These are phyloP conservation scores for Dallia pectoralis DNA, from an alignment of 2,797 vertebrate genomes.

Conservation along the genomic window DNA sequence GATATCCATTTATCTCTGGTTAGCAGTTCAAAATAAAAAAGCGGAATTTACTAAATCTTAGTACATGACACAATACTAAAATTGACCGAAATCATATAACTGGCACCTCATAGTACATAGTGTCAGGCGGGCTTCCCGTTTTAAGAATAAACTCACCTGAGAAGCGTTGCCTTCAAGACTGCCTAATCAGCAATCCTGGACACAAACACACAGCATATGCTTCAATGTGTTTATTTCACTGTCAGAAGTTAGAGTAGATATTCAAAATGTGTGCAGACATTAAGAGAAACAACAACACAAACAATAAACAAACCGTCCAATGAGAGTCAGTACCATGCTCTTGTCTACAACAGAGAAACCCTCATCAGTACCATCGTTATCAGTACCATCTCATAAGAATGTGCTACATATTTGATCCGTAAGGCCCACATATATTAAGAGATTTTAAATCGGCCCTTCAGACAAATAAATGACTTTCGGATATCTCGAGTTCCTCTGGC, in stretches of 20 bases:
- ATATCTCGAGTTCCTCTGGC: constrained; percentile 12
- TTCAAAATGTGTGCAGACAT: constrained; percentile 34
- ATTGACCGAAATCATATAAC: too few relatives aligned
- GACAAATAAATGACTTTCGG: constrained; percentile 26
- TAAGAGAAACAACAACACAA: constrained; percentile 43
- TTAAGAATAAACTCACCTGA: too few relatives aligned
- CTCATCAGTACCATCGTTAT: constrained; percentile 43
- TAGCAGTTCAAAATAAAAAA: too few relatives aligned
- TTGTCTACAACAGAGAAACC: constrained; percentile 33
- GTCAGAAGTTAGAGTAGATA: constrained; percentile 33
- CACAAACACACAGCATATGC: constrained; percentile 18
- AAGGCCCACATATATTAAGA: constrained; percentile 46
- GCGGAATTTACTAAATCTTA: too few relatives aligned
- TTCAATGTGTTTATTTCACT: constrained; percentile 64
- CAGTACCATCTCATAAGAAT: constrained; percentile 60
- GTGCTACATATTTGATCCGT: constrained; percentile 21
- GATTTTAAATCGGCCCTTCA: constrained; percentile 48
- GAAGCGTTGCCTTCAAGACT: neutral
- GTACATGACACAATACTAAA: too few relatives aligned
- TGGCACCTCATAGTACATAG: too few relatives aligned
- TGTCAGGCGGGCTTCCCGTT: too few relatives aligned
- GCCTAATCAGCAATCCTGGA: neutral
- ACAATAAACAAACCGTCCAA: constrained; percentile 64
- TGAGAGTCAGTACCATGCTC: constrained; percentile 41
- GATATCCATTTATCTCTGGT: too few relatives aligned